Evolutionary conservation across 1,140 invertebrate genomes (phyloP), one percentile per base, ranked within the genome.

Genomic region (Anoplolepis gracilipes): DNA sequence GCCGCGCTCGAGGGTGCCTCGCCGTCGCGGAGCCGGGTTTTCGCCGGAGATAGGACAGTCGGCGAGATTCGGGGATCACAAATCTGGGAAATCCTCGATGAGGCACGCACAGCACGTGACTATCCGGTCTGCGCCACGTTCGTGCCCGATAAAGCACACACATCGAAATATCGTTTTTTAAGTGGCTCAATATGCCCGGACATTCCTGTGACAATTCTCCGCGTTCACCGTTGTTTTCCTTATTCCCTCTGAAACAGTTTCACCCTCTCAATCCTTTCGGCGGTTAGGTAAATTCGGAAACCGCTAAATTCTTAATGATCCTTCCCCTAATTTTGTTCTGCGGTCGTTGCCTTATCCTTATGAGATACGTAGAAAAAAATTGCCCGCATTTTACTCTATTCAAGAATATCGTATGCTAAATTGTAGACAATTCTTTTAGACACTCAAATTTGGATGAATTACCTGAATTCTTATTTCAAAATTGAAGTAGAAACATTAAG

Each of bases 31-130:
- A 76, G 69, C 65, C 49, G 73, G 90, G 88, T 91, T 90, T 84
- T 88, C 55, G 88, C 84, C 59, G 67, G 42, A 87, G 90, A 92
- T 91, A 88, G 90, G 75, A 82, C 79, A 81, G 57, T 42, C 75
- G 76, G 46, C 62, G 67, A 64, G 67, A 88, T 88, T 89, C 53
- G 87, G 93, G 92, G 90, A 91, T 92, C 88, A 92, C 92, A 95
- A 95, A 95, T 95, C 94, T 95, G 94, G 93, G 93, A 92, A 94
- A 94, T 93, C 77, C 89, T 87, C 90, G 89, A 59, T 89, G 69
- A 93, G 90, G 94, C 94, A 95, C 94, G 94, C 93, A 92, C 94
- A 88, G 92, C 92, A 92, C 92, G 93, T 94, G 92, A 92, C 92
- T 88, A 87, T 78, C 61, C 28, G 69, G 92, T 93, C 92, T 93